Percentiles rank a stretch among this genome's conserved stretches.
These are phyloP conservation scores for Eupithecia abbreviata DNA, from an alignment of 2,888 invertebrate species.

Conservation along the genomic window DNA sequence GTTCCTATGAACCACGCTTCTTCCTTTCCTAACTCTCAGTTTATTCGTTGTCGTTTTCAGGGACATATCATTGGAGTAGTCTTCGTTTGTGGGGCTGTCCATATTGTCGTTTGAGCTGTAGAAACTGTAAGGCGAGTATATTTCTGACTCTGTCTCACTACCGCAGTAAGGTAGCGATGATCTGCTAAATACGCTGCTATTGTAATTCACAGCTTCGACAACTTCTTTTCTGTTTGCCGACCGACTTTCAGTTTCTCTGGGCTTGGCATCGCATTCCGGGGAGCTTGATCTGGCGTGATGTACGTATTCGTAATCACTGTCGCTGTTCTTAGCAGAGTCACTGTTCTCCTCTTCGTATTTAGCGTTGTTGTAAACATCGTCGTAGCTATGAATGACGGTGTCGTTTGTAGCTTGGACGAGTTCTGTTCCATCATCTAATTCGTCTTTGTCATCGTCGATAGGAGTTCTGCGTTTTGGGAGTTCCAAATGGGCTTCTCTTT, in stretches of 20 bases:
- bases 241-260: conserved; percentile 64
- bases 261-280: conserved; percentile 86
- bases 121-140: conserved; percentile 92
- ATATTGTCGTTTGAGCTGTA: conserved; percentile 86
- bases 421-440: conserved; percentile 72
- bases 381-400: conserved; percentile 77
- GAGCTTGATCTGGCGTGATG: conserved; percentile 87
- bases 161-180: conserved; percentile 92
- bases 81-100: conserved; percentile 73
- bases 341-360: conserved; percentile 78
- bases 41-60: conserved; percentile 84
- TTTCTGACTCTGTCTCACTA: conserved; percentile 92
- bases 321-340: conserved; percentile 80
- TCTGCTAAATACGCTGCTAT: conserved; percentile 84
- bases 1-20: conserved; percentile 92
- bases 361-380: conserved; percentile 76
- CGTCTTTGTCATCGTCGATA: conserved; percentile 83
- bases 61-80: conserved; percentile 74
- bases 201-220: conserved; percentile 80
- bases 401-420: conserved; percentile 79
- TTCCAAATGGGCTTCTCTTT: conserved; percentile 87
- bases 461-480: conserved; percentile 79
- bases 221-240: conserved; percentile 65
- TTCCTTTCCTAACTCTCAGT: conserved; percentile 89
- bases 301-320: conserved; percentile 86